phyloP scores from a whole-genome alignment of 2,888 invertebrate genomes.

The Ditula angustiorana region DNA sequence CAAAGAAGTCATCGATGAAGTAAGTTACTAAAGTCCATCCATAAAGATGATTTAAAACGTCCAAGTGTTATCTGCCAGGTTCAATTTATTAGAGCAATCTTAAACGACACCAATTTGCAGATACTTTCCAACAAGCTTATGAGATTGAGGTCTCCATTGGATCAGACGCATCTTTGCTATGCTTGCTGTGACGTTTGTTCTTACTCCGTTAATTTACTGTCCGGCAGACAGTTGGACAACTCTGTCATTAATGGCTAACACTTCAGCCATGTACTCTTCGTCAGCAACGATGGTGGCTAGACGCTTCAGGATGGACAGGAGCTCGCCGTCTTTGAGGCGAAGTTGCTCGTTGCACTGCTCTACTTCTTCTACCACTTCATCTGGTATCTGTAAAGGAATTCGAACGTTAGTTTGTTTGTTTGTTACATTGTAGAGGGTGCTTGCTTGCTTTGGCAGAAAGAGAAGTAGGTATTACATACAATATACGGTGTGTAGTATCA shows the following conservation, averaged over 20 bases:
- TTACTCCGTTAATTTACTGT: slow-evolving; percentile 47
- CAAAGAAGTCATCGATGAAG: not conserved
- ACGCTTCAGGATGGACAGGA: slow-evolving; percentile 87
- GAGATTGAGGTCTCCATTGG: no score
- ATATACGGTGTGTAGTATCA: no score
- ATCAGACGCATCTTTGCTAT: no score
- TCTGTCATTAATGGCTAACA: slow-evolving; percentile 90
- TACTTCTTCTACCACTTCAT: slow-evolving; percentile 87
- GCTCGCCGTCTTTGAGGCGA: slow-evolving; percentile 87
- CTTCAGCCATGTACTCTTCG: slow-evolving; percentile 90
- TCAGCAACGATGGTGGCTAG: slow-evolving; percentile 90
- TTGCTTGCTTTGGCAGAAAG: no score
- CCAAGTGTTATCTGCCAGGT: not conserved
- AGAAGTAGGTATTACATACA: no score
- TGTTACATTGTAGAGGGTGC: no score
- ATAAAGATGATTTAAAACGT: not conserved
- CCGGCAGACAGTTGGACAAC: slow-evolving; percentile 84
- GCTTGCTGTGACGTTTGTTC: no score
- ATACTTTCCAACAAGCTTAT: not conserved
- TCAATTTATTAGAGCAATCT: not conserved
- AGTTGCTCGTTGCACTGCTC: slow-evolving; percentile 91
- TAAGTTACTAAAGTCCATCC: no score
- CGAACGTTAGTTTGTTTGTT: not conserved
- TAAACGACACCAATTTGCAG: not conserved
- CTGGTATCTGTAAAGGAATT: slow-evolving; percentile 84